Evolutionary conservation across 64 coral and sea anemone genomes (phyloP).

Genomic region (Platygyra sinensis): DNA sequence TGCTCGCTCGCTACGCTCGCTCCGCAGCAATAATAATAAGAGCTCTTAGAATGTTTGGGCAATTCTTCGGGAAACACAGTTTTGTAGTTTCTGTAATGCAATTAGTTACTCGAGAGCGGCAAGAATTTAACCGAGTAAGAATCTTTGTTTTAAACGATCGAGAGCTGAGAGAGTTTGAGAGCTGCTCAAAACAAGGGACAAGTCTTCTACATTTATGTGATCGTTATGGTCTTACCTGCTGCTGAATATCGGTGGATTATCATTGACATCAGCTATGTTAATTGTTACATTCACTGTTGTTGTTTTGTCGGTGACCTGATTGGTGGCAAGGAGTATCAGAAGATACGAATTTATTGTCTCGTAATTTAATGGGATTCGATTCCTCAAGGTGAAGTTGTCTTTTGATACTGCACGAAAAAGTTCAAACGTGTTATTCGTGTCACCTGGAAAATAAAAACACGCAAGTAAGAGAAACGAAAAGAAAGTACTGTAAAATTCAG

Average conservation of each 20-base stretch:
- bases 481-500: too few relatives aligned
- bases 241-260: constrained; percentile 10
- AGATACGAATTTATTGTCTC: constrained; percentile 2
- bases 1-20: too few relatives aligned
- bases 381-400: not conserved
- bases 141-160: too few relatives aligned
- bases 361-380: constrained; percentile 16
- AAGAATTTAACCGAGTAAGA: too few relatives aligned
- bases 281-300: not conserved
- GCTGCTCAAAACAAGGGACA: too few relatives aligned
- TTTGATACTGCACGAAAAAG: not conserved
- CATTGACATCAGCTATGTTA: constrained; percentile 1
- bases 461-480: too few relatives aligned
- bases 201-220: not conserved
- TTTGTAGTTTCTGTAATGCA: too few relatives aligned
- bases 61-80: too few relatives aligned
- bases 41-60: too few relatives aligned
- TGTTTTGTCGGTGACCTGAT: constrained; percentile 3
- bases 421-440: constrained; percentile 8
- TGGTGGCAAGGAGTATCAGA: constrained; percentile 7
- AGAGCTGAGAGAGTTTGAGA: too few relatives aligned
- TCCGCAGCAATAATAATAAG: too few relatives aligned
- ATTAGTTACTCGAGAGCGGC: too few relatives aligned
- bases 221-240: not conserved
- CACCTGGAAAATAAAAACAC: not conserved